Base-by-base conservation (phyloP, 2,113 vertebrate genomes). In the Proteles cristata region DNA sequence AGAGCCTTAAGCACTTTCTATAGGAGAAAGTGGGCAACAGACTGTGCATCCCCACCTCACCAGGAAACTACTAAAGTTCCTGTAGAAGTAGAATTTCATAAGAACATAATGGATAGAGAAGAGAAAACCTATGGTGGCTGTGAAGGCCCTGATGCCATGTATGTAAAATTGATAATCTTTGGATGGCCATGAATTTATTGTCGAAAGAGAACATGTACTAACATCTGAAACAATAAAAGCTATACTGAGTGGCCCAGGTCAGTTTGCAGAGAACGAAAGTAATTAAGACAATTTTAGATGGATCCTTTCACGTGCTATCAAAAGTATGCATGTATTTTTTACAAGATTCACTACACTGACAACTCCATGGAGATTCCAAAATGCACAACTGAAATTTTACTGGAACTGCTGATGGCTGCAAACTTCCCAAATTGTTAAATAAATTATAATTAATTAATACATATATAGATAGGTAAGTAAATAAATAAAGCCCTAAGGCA, bases 271-370 rank as follows among this genome's bases (percentile, higher is more conserved):
- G 98, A 99, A 99, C 33, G 99, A 99, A 99, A 99, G 99, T 93
- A 99, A 99, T 68, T 99, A 99, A 98, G 99, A 99, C 95, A 99
- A 99, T 99, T 99, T 99, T 98, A 99, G 99, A 98, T 99, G 99
- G 99, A 99, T 99, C 88, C 99, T 99, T 31, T 99, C 99, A 98
- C 99, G 99, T 99, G 92, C 99, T 99, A 97, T 99, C 99, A 92
- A 99, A 99, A 99, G 99, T 99, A 94, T 99, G 99, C 99, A 99
- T 99, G 99, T 99, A 99, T 99, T 99, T 99, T 98, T 99, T 99
- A 99, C 98, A 99, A 99, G 99, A 99, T 99, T 98, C 99, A 99
- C 94, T 99, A 99, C 98, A 99, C 99, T 99, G 99, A 99, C 99
- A 99, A 99, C 98, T 99, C 99, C 89, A 99, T 99, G 81, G 99